Percentiles rank a stretch among this genome's conserved stretches.
These are phyloP conservation scores for Peromyscus maniculatus DNA, from an alignment of 2,113 vertebrate genomes.

Conservation along the genomic window DNA sequence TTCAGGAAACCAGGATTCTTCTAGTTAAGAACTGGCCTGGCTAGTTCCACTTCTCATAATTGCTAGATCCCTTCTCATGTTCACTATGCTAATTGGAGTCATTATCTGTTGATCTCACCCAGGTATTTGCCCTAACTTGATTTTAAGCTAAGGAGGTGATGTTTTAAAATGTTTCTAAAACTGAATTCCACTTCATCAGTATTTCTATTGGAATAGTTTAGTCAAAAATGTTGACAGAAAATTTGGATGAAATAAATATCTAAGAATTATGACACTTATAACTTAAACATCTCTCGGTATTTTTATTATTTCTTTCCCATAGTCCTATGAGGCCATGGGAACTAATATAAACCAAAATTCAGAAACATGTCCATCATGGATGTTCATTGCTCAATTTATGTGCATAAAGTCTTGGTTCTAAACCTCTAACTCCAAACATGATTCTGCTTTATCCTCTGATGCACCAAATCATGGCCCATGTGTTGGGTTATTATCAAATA, in stretches of 20 bases:
- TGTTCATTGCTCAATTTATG: background rate
- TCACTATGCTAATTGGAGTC: background rate
- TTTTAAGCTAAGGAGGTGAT: background rate
- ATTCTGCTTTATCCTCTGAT: slow-evolving; percentile 23
- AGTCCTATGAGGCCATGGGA: background rate
- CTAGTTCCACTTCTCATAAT: background rate
- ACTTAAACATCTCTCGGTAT: slow-evolving; percentile 31
- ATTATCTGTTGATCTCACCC: background rate
- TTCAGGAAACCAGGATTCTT: background rate
- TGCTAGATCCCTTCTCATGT: background rate
- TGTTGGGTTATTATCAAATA: slow-evolving; percentile 66
- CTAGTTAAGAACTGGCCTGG: background rate
- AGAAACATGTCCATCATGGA: slow-evolving; percentile 37
- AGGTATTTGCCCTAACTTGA: background rate
- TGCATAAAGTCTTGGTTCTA: background rate
- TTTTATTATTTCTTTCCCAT: slow-evolving; percentile 61
- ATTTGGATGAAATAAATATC: background rate
- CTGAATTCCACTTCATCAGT: slow-evolving; percentile 33
- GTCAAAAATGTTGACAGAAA: background rate
- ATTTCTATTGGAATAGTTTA: background rate
- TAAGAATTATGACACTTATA: slow-evolving; percentile 5
- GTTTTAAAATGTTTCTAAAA: background rate
- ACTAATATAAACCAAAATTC: slow-evolving; percentile 54
- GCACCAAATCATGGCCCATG: slow-evolving; percentile 42
- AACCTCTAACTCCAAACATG: background rate